Evolutionary conservation across 2,888 invertebrate genomes (phyloP), one percentile per base, ranked within the genome.

Genomic region (Aplocera efformata): DNA sequence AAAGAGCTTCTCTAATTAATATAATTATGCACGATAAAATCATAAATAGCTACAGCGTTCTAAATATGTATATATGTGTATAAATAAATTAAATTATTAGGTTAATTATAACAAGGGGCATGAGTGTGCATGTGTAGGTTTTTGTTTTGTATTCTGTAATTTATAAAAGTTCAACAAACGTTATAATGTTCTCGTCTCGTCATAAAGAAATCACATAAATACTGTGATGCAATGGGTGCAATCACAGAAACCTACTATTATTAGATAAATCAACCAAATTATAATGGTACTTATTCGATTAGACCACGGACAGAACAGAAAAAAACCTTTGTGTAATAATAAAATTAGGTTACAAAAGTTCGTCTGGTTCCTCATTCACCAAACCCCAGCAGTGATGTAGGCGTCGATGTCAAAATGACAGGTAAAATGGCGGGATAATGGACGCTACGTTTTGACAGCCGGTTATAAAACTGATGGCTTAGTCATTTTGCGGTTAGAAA

Each of bases 231-330:
- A 53, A 50, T 44, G 25, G 36, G 27, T 27, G 38, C 45, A 41
- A 43, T 50, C 45, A 48, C 42, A 36, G 42, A 34, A 41, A 37
- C 38, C 43, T 34, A 42, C 47, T 47, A 53, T 53, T 53, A 49
- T 53, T 53, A 49, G 44, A 43, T 47, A 51, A 46, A 48, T 44
- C 45, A 50, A 52, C 47, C 44, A 20, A 39, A 41, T 24, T 46
- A 27, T 42, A 45, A 50, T 45, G 41, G 39, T 50, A 42, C 52
- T 50, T 56, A 37, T 36, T 42, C 36, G 35, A 24, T 10, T 28
- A 3, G 5, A 17, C 5, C 13, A 17, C 13, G 3, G n/a, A n/a
- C n/a, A n/a, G 21, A 27, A 28, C 22, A 21, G 28, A 28, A 35
- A 27, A 17, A 22, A 25, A 8, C n/a, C n/a, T n/a, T 8, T 21